Percentiles rank a stretch among this genome's conserved stretches.
These are phyloP conservation scores for Fabriciana adippe DNA, from an alignment of 2,888 invertebrate species.

Conservation along the genomic window DNA sequence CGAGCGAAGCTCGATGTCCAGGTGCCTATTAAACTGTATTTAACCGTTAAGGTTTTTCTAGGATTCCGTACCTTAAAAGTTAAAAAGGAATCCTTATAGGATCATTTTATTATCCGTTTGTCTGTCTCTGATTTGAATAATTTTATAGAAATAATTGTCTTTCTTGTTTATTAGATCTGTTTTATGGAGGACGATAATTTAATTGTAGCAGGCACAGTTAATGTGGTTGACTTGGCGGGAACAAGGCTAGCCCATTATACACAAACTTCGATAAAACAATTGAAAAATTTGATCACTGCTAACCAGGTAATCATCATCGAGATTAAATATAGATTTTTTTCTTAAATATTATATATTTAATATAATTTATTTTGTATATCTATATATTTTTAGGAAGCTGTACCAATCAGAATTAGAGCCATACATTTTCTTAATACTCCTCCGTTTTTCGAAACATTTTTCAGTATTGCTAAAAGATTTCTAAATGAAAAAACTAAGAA, in stretches of 20 bases:
- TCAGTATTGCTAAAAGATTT: constrained; percentile 70
- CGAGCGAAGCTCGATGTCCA: no score
- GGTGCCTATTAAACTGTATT: no score
- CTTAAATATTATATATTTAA: background rate
- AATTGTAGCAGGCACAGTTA: constrained; percentile 63
- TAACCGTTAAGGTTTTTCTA: no score
- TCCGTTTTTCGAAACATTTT: constrained; percentile 72
- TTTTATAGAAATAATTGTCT: background rate
- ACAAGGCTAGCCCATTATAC: constrained; percentile 67
- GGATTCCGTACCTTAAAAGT: no score
- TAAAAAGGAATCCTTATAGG: no score
- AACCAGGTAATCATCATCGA: constrained; percentile 50
- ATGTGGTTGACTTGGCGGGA: constrained; percentile 73
- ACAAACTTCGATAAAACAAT: constrained; percentile 66
- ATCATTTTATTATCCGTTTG: no score
- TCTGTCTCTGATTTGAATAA: no score
- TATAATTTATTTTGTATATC: background rate
- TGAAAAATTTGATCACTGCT: constrained; percentile 66
- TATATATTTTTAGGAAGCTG: constrained; percentile 71
- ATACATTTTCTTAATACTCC: constrained; percentile 77
- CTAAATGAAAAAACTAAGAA: constrained; percentile 77
- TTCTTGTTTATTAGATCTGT: constrained; percentile 52
- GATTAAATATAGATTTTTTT: background rate
- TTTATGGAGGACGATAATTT: constrained; percentile 78
- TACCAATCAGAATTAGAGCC: constrained; percentile 79